Base-by-base conservation (phyloP, 2,888 invertebrate species). In the Celastrina argiolus region DNA sequence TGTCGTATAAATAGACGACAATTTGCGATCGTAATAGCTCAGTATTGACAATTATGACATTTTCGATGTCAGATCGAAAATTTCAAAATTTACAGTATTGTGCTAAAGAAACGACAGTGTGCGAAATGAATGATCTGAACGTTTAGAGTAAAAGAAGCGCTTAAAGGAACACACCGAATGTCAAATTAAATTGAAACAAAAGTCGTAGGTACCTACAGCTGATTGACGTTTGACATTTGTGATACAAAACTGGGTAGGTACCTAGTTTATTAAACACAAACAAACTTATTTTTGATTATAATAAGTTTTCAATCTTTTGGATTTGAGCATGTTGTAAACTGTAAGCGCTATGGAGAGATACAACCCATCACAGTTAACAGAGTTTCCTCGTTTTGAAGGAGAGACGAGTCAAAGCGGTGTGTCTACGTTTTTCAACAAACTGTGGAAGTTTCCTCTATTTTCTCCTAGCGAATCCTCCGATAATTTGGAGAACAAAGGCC, bases 371-470 rank as follows among this genome's bases (percentile, higher is more conserved):
- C 89, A 91, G 72, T 79, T 91, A 39, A 91, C 92, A 12, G 90
- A 89, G 71, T 92, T 92, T 69, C 91, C 92, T 63, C 85, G 96
- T 28, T 92, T 96, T 69, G 95, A 95, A 81, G 92, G 95, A 0
- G 96, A 96, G 77, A 93, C 95, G 31, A 94, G 93, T 72, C 94
- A 95, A 74, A 94, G 95, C 73, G 94, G 94, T 22, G 94, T 95
- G 31, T 93, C 94, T 10, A 95, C 95, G 58, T 93, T 95, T 72
- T 93, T 96, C 73, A 94, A 95, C 22, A 95, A 95, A 81, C 91
- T 97, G 72, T 96, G 96, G 85, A 94, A 93, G 78, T 92, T 94
- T 73, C 92, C 92, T n/a, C 92, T 92, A 81, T 92, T 93, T 91
- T 87, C 91, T 70, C 85, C 85, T 1, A 83, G 74, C 73, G 87